These are phyloP conservation scores for Palythoa caribaeorum DNA, from an alignment of 92 coral and sea anemone genomes.

Conservation along the genomic window DNA sequence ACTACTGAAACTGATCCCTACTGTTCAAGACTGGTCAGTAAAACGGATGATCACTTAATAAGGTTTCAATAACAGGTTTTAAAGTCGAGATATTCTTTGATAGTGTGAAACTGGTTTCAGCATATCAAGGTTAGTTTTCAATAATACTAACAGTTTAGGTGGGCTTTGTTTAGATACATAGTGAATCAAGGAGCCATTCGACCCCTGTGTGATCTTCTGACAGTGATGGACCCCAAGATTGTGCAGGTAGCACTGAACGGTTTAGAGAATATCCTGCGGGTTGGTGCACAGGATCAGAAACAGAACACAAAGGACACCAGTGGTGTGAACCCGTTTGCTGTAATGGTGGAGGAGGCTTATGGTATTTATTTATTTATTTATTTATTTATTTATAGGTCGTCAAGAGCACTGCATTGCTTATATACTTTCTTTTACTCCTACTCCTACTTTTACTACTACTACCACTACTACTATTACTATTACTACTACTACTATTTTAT, in stretches of 20 bases:
- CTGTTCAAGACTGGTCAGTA: too few relatives aligned
- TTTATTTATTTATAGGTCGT: conserved; percentile 3
- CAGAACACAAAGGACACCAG: conserved; percentile 65
- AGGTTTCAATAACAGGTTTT: too few relatives aligned
- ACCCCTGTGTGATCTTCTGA: conserved; percentile 92
- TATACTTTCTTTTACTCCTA: too few relatives aligned
- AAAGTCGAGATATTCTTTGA: too few relatives aligned
- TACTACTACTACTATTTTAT: too few relatives aligned
- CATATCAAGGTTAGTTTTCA: too few relatives aligned
- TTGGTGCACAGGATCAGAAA: conserved; percentile 76
- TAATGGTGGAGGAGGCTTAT: conserved; percentile 94
- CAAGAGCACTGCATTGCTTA: not conserved
- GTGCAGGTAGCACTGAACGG: conserved; percentile 97
- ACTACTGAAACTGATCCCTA: too few relatives aligned
- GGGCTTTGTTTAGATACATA: conserved; percentile 73
- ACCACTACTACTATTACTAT: too few relatives aligned
- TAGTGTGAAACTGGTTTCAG: too few relatives aligned
- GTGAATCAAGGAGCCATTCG: conserved; percentile 94
- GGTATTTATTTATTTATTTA: conserved; percentile 51
- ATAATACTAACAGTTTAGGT: too few relatives aligned
- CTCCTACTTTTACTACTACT: too few relatives aligned
- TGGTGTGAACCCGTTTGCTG: conserved; percentile 84
- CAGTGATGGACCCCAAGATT: conserved; percentile 94
- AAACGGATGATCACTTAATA: too few relatives aligned
- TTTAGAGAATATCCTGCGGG: conserved; percentile 88